Evolutionary conservation across 2,888 invertebrate genomes (phyloP), one percentile per base, ranked within the genome.

Genomic region (Xestia xanthographa): DNA sequence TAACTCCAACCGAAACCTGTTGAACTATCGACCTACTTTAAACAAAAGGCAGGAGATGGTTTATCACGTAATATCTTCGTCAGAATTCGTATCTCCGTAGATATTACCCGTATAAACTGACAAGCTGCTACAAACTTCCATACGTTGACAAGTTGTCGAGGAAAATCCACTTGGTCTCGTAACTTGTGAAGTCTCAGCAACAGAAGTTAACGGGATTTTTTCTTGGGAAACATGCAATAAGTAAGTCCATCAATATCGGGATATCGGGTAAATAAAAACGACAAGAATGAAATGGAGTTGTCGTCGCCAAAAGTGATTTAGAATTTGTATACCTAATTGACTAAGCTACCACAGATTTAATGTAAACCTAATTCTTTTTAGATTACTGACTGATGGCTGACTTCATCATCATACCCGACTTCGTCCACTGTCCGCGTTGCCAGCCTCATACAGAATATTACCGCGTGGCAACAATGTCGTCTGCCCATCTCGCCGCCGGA

Each of bases 21-120:
- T 85, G 82, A 82, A 87, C 80, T 77, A 79, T 77, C 67, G 62
- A 75, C 72, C 71, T 86, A 77, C 48, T 73, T 65, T 73, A 77
- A 77, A 87, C 60, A 76, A 82, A 68, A 74, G 48, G 41, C 45
- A 38, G 12, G 20, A 38, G 56, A 65, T 34, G 34, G 48, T 62
- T 56, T 50, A 68, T 72, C 29, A 60, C 67, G 12, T 11, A 56
- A 65, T 62, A 45, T 74, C 80, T 68, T 74, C 69, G 14, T 53
- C 48, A 48, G 50, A 66, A 50, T 56, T 29, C 38, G 14, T 72
- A 65, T 70, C 66, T 63, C 50, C 5, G 26, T 45, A 71, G 70
- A 81, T 62, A 67, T 56, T n/a, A 70, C 72, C 50, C 70, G 68
- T 58, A 73, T 75, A 66, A 58, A 62, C 63, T 26, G 60, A 14